phyloP scores from a whole-genome alignment of 1,140 invertebrate genomes.

The Drosophila ogumai region DNA sequence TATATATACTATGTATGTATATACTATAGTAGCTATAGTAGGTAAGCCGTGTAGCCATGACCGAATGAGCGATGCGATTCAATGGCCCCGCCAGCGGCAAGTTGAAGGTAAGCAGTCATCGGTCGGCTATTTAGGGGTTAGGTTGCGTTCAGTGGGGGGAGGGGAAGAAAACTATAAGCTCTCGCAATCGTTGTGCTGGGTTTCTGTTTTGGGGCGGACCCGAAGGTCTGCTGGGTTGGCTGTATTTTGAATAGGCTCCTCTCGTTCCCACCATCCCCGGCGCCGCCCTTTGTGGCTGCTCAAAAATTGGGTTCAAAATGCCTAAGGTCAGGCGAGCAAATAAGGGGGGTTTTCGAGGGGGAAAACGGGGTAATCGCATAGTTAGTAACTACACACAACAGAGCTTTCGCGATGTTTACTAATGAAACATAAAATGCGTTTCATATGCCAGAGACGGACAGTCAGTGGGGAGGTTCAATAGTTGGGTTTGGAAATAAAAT shows the following conservation, averaged over 20 bases:
- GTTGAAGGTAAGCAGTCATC: constrained; percentile 65
- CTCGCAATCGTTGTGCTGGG: constrained; percentile 69
- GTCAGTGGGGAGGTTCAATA: constrained; percentile 29
- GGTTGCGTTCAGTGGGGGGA: neutral
- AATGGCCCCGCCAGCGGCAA: constrained; percentile 70
- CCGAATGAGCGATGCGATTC: constrained; percentile 69
- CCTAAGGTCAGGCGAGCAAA: constrained; percentile 71
- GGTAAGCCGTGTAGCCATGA: constrained; percentile 66
- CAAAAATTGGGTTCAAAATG: constrained; percentile 78
- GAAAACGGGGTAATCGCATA: constrained; percentile 69
- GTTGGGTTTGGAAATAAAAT: constrained; percentile 5
- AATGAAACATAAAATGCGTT: constrained; percentile 71
- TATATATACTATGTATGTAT: constrained; percentile 10
- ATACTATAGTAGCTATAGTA: constrained; percentile 15
- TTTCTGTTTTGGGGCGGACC: constrained; percentile 60
- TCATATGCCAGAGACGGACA: constrained; percentile 23
- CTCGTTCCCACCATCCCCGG: constrained; percentile 14
- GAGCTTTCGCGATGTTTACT: constrained; percentile 67
- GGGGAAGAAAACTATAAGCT: constrained; percentile 39
- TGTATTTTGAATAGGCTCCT: constrained; percentile 29
- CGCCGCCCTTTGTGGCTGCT: constrained; percentile 47
- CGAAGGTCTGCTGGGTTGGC: constrained; percentile 60
- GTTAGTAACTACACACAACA: constrained; percentile 70
- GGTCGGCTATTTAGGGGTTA: constrained; percentile 1
- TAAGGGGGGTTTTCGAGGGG: constrained; percentile 9